Evolutionary conservation across 2,888 invertebrate genomes (phyloP).

Genomic region (Camponotus fellah): DNA sequence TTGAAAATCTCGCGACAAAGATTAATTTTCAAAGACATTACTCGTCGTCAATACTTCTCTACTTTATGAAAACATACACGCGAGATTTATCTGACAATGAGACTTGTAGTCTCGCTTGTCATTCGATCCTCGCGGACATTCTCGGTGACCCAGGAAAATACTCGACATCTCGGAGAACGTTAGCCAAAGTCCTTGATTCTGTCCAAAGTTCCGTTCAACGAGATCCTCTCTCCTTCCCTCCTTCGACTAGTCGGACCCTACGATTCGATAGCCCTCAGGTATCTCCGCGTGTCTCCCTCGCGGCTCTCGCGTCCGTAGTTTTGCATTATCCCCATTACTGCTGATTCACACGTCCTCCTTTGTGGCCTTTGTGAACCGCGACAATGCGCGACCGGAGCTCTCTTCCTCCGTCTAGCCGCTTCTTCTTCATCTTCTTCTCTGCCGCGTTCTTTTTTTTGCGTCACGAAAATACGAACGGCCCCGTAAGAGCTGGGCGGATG

Average conservation of each 20-base stretch:
- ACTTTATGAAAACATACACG: conserved; percentile 17
- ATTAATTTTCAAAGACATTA: too few relatives aligned
- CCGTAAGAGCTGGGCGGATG: conserved; percentile 73
- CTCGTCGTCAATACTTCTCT: neutral
- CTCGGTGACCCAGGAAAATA: conserved; percentile 35
- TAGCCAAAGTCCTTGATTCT: conserved; percentile 33
- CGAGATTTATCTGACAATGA: conserved; percentile 1
- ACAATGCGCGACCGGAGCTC: conserved; percentile 79
- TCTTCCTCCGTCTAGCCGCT: conserved; percentile 60
- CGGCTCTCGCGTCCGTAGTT: conserved; percentile 76
- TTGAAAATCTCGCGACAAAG: too few relatives aligned
- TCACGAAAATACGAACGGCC: conserved; percentile 76
- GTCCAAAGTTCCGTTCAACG: conserved; percentile 18
- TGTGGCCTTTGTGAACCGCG: conserved; percentile 83
- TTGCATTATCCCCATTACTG: conserved; percentile 85
- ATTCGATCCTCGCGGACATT: conserved; percentile 13
- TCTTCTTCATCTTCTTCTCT: conserved; percentile 33
- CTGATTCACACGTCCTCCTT: conserved; percentile 85
- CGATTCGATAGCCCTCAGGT: conserved; percentile 58
- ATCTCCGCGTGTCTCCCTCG: conserved; percentile 57
- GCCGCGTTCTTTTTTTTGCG: conserved; percentile 60
- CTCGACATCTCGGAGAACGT: conserved; percentile 12
- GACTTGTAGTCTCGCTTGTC: conserved; percentile 12
- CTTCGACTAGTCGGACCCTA: conserved; percentile 41
- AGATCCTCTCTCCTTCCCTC: conserved; percentile 18